Conservation (phyloP, 2,113 vertebrate species). For the Lates calcarifer region DNA sequence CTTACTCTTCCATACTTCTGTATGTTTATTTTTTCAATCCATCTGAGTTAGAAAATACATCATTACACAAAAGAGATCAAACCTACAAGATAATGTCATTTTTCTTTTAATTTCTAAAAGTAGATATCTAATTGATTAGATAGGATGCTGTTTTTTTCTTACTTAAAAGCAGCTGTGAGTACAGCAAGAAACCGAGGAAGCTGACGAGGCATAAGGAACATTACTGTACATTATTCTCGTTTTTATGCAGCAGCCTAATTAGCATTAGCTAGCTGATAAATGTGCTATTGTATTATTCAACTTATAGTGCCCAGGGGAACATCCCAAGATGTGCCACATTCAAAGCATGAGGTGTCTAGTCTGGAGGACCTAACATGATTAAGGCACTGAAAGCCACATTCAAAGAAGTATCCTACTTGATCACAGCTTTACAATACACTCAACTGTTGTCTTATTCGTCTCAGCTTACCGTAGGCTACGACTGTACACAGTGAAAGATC, state of each 20-base stretch:
- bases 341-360: constrained; percentile 63
- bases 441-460: constrained; percentile 37
- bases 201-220: constrained; percentile 56
- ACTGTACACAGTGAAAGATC: constrained; percentile 18
- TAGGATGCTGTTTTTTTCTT: constrained; percentile 15
- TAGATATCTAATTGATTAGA: background rate
- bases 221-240: constrained; percentile 70
- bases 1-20: constrained; percentile 2
- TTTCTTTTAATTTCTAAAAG: constrained; percentile 4
- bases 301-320: constrained; percentile 56
- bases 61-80: constrained; percentile 12
- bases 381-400: constrained; percentile 51
- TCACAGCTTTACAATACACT: constrained; percentile 28
- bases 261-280: constrained; percentile 74
- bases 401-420: constrained; percentile 47
- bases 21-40: background rate
- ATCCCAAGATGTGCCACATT: constrained; percentile 59
- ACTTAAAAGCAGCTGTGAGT: constrained; percentile 25
- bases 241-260: constrained; percentile 75
- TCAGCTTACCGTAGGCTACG: constrained; percentile 27
- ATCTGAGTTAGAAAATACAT: constrained; percentile 35
- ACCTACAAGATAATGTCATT: constrained; percentile 10
- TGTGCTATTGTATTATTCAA: constrained; percentile 75
- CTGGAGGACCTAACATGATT: constrained; percentile 50
- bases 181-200: constrained; percentile 43